phyloP scores from a whole-genome alignment of 53 echinoderm and acorn worm species.

The Holothuria leucospilota region DNA sequence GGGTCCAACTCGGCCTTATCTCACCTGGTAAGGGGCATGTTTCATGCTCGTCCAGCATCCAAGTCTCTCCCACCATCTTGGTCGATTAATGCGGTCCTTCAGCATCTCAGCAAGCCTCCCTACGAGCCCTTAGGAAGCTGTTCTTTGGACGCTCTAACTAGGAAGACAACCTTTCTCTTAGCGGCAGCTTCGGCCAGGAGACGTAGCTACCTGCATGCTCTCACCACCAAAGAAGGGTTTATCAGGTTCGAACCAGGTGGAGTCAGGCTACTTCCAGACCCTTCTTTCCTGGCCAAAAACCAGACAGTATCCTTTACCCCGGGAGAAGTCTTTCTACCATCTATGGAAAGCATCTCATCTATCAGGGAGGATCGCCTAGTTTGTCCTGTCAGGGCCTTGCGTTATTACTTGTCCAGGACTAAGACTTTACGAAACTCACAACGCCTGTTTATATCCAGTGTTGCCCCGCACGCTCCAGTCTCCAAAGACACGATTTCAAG shows the following conservation, averaged over 20 bases:
- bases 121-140: neutral
- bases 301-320: conserved; percentile 1
- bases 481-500: neutral
- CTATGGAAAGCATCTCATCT: neutral
- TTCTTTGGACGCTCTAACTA: neutral
- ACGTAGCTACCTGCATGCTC: neutral
- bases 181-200: neutral
- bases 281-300: conserved; percentile 13
- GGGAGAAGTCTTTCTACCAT: neutral
- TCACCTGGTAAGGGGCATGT: neutral
- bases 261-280: conserved; percentile 1
- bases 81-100: neutral
- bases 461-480: neutral
- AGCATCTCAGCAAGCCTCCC: neutral
- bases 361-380: neutral
- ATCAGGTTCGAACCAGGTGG: neutral
- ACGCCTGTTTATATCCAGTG: neutral
- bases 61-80: neutral
- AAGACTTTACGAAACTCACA: neutral
- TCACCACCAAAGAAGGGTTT: neutral
- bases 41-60: neutral
- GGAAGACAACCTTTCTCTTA: neutral
- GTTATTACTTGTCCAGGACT: neutral
- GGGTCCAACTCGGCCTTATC: neutral
- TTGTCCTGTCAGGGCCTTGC: conserved; percentile 18